Conservation (phyloP, 2,113 vertebrate genomes). For the Xenopus borealis region DNA sequence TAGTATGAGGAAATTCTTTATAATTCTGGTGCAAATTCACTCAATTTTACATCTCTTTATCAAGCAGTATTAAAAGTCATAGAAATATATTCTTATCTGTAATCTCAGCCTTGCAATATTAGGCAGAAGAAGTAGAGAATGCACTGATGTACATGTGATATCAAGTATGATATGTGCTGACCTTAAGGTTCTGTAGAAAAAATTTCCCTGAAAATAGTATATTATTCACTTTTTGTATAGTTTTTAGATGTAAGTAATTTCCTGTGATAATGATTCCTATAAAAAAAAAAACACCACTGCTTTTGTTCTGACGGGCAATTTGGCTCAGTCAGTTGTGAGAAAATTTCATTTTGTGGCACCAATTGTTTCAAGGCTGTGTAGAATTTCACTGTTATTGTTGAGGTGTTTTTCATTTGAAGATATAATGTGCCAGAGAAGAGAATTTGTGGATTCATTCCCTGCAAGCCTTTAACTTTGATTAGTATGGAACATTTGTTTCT, state of each 20-base stretch:
- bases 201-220: too few relatives aligned
- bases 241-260: conserved; percentile 16
- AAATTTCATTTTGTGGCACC: not conserved
- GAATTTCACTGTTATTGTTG: not conserved
- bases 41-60: too few relatives aligned
- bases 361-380: conserved; percentile 5
- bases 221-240: too few relatives aligned
- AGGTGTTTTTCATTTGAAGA: conserved; percentile 19
- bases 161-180: too few relatives aligned
- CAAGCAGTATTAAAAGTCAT: too few relatives aligned
- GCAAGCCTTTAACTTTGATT: not conserved
- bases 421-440: conserved; percentile 10
- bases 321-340: conserved; percentile 10
- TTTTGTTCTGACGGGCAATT: conserved; percentile 18
- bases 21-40: too few relatives aligned
- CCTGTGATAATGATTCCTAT: not conserved
- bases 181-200: too few relatives aligned
- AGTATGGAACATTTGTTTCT: not conserved
- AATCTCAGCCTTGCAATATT: too few relatives aligned
- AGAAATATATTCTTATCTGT: too few relatives aligned
- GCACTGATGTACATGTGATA: too few relatives aligned
- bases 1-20: too few relatives aligned
- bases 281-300: not conserved
- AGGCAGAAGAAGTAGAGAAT: too few relatives aligned
- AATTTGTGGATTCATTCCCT: not conserved